Base-by-base conservation (phyloP, 2,888 invertebrate species). In the Leptinotarsa haldemani region DNA sequence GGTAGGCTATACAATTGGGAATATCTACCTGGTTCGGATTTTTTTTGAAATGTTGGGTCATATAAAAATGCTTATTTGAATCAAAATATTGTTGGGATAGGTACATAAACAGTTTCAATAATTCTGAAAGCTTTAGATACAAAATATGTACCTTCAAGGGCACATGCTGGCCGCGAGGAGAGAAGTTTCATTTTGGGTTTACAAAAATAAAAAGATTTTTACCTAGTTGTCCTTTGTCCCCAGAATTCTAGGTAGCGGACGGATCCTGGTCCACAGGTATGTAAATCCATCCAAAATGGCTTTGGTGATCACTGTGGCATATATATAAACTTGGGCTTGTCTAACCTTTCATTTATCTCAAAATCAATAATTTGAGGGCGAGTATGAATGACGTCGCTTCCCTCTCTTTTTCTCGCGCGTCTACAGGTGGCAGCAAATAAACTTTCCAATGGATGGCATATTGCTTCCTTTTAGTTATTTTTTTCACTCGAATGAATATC, bases 281-380 rank as follows among this genome's bases (percentile, higher is more conserved):
- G 58, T 58, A 58, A 58, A 58, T 58, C 58, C 58, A 58, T 58
- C 58, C 58, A 58, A 58, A 25, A 22, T 20, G 58, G 58, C 5
- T 58, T 25, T 25, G 25, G 22, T 20, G 25, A 58, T 52, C 22
- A 58, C 58, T 22, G 16, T 15, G 15, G 5, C 40, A 40, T 58
- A 25, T 58, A 58, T 22, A 22, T 58, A 9, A 22, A 58, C 15
- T 58, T 18, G 25, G 25, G 58, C 5, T 58, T 58, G 58, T 15
- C 22, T 58, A 58, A 58, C 58, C 58, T 58, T 25, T 15, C 7
- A 25, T 3, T 13, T 25, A 22, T 58, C 15, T 22, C 22, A 20
- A 58, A 58, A 58, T 58, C 58, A 25, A 58, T 58, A 52, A 52
- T 18, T 52, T 52, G 12, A 18, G 52, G 52, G 52, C 18, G 18